A percentile compares a stretch with the other conserved stretches of the same genome.
phyloP scores from a whole-genome alignment of 1,140 invertebrate genomes.

The Mizuhopecten yessoensis region DNA sequence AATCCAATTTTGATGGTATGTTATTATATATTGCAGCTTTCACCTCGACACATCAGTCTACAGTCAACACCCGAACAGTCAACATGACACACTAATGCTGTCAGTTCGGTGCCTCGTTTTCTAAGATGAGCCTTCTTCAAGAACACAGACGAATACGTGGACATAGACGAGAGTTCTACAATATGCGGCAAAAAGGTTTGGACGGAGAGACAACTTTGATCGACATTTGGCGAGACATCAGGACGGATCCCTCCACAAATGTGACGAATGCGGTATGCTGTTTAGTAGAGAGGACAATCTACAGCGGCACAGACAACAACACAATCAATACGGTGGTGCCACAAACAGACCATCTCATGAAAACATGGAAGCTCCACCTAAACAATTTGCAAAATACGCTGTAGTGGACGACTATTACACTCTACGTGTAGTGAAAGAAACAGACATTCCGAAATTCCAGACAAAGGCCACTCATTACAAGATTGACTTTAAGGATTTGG shows the following conservation, averaged over 20 bases:
- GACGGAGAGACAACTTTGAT: slow-evolving; percentile 36
- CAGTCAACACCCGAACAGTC: background rate
- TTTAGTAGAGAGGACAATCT: slow-evolving; percentile 47
- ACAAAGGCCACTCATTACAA: slow-evolving; percentile 36
- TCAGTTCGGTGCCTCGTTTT: slow-evolving; percentile 41
- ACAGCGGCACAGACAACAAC: slow-evolving; percentile 24
- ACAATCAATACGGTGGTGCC: background rate
- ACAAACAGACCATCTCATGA: background rate
- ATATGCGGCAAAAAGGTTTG: slow-evolving; percentile 43
- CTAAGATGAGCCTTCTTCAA: slow-evolving; percentile 44
- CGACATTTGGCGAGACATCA: slow-evolving; percentile 5
- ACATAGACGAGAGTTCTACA: slow-evolving; percentile 40
- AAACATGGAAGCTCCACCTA: background rate
- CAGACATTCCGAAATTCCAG: slow-evolving; percentile 48
- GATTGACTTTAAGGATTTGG: slow-evolving; percentile 46
- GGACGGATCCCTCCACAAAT: slow-evolving; percentile 24
- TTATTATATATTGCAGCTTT: background rate
- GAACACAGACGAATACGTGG: slow-evolving; percentile 49
- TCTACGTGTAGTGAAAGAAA: background rate
- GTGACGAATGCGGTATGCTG: slow-evolving; percentile 42
- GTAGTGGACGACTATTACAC: slow-evolving; percentile 19
- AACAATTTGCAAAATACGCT: slow-evolving; percentile 20
- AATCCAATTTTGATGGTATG: background rate
- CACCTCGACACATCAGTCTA: background rate
- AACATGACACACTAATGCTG: slow-evolving; percentile 44